A percentile compares a stretch with the other conserved stretches of the same genome.
phyloP scores from a whole-genome alignment of 1,140 invertebrate species.

The Anastrepha ludens region DNA sequence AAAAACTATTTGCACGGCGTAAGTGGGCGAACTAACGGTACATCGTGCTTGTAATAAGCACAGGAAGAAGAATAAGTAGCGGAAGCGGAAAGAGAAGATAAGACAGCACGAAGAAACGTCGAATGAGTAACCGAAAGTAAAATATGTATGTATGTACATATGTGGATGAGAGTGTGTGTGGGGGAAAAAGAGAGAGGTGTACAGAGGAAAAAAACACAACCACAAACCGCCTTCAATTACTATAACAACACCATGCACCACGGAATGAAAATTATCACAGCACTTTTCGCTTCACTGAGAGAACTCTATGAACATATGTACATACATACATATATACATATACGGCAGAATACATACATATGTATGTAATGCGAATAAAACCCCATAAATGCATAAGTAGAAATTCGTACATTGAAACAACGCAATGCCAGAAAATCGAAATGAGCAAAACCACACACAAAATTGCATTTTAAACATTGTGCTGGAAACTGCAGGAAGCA shows the following conservation, averaged over 20 bases:
- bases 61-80: background rate
- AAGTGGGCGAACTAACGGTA: background rate
- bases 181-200: background rate
- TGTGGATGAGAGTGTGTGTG: too few relatives aligned
- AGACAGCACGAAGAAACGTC: background rate
- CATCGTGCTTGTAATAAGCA: background rate
- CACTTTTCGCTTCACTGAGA: too few relatives aligned
- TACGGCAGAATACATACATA: background rate
- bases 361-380: background rate
- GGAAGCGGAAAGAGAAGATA: background rate
- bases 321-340: background rate
- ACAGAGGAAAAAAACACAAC: background rate
- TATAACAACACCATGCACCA: background rate
- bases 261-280: background rate
- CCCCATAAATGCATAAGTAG: background rate
- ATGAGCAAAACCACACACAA: background rate
- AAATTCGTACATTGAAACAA: background rate
- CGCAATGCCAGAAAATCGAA: background rate
- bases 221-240: background rate
- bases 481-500: background rate
- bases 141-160: too few relatives aligned
- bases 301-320: background rate
- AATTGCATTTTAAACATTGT: slow-evolving; percentile 9
- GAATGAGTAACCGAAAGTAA: background rate
- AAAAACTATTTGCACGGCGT: background rate